A percentile compares a stretch with the other conserved stretches of the same genome.
Evolutionary conservation across 1,140 invertebrate species (phyloP).

Genomic region (Ruditapes philippinarum): DNA sequence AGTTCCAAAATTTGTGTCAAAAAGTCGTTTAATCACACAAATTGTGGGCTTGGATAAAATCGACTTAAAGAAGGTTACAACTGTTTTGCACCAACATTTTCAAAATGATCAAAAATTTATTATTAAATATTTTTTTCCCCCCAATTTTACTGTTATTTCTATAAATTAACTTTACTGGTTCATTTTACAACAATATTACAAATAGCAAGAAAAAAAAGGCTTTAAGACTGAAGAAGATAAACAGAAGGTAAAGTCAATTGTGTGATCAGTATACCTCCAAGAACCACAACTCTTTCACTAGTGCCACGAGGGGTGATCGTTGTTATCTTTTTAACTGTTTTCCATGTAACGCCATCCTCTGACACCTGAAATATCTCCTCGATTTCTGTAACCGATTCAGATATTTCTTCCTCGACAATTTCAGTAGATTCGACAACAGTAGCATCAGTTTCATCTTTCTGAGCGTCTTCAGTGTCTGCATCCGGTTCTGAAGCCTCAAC

Average conservation of each 20-base stretch:
- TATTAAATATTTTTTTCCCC: no score
- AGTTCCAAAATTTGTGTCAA: no score
- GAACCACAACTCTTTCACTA: slow-evolving; percentile 77
- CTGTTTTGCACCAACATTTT: no score
- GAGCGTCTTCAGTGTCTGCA: neutral
- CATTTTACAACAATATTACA: slow-evolving; percentile 41
- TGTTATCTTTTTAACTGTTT: slow-evolving; percentile 82
- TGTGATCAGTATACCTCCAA: slow-evolving; percentile 79
- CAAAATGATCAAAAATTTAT: no score
- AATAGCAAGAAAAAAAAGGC: neutral
- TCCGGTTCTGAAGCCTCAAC: slow-evolving; percentile 30
- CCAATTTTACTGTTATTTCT: neutral
- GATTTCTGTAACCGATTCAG: slow-evolving; percentile 79
- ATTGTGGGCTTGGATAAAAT: no score
- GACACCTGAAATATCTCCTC: slow-evolving; percentile 82
- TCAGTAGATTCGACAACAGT: neutral
- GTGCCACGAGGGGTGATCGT: slow-evolving; percentile 79
- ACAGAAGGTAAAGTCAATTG: neutral
- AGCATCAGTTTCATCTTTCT: slow-evolving; percentile 14
- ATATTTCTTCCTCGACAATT: slow-evolving; percentile 68
- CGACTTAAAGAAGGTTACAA: no score
- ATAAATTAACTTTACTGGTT: slow-evolving; percentile 6
- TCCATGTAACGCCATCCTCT: slow-evolving; percentile 81
- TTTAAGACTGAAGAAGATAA: neutral
- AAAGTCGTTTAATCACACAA: no score